Conservation (phyloP, 2,113 vertebrate species). For the Ictalurus furcatus region DNA sequence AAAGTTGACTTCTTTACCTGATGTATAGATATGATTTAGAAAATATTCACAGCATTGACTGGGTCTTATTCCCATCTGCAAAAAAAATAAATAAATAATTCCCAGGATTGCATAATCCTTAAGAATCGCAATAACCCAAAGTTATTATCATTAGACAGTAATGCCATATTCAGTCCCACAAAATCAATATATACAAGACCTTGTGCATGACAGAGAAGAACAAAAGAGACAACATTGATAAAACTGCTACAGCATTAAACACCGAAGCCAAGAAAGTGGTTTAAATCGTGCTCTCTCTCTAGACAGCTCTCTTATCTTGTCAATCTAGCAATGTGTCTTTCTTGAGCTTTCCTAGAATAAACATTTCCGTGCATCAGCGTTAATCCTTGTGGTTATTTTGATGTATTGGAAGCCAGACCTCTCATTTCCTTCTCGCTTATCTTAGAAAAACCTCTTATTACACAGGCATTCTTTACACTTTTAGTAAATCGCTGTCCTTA, state of each 20-base stretch:
- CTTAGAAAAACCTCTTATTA: constrained; percentile 7
- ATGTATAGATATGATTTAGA: not conserved
- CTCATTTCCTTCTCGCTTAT: constrained; percentile 9
- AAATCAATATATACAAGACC: not conserved
- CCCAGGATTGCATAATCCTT: not conserved
- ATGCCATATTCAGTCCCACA: not conserved
- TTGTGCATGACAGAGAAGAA: not conserved
- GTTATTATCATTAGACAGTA: not conserved
- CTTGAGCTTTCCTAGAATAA: not conserved
- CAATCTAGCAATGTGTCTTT: not conserved
- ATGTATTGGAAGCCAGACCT: not conserved
- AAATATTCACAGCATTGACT: not conserved
- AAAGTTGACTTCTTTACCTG: not conserved
- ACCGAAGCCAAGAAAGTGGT: not conserved
- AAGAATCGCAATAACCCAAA: not conserved
- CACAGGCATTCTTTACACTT: constrained; percentile 16
- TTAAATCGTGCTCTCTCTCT: not conserved
- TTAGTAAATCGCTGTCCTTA: not conserved
- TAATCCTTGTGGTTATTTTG: not conserved
- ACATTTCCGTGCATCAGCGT: not conserved
- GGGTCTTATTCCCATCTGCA: not conserved
- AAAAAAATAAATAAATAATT: not conserved
- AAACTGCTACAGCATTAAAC: not conserved
- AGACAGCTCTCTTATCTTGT: not conserved
- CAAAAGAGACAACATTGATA: not conserved